Base-by-base conservation (phyloP, 2,797 vertebrate genomes). In the Pelobates cultripes region DNA sequence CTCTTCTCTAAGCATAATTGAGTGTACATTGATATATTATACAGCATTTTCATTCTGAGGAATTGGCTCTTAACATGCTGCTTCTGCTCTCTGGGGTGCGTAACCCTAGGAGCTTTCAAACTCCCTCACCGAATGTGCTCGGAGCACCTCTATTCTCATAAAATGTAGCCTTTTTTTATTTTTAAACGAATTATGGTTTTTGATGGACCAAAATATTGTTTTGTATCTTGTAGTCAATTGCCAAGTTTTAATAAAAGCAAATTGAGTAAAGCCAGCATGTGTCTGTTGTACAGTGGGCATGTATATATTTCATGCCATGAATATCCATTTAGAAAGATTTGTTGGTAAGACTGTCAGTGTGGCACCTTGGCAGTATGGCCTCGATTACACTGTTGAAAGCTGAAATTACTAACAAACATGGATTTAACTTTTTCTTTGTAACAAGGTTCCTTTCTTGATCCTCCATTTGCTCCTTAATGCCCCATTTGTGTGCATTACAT, bases 241-340 rank as follows among this genome's bases (percentile, higher is more conserved):
- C 93, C 93, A 93, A 92, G 92, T 97, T 97, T 96, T 96, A 99
- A 98, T 99, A 99, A 99, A 99, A 96, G 88, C 90, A 87, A 92
- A 90, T 90, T 86, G 85, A 92, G 89, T 86, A 84, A 84, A 78
- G 70, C 80, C 81, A 14, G 51, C 7, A 78, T 70, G n/a, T 70
- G 76, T 43, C 47, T 43, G 53, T 70, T 70, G 51, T 70, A 43
- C 55, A 12, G 9, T 12, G 13, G 55, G 55, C 10, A 51, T 51
- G 47, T 51, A 51, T 51, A 51, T 51, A 51, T 51, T 6, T 5
- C 47, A 51, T 6, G 47, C 5, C 47, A 6, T 51, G 5, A 51
- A 51, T 51, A 51, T 51, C 47, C 47, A 51, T 10, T 51, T 51
- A 6, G 1, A 51, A 51, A 51, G 5, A 51, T 51, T 28, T 28